Evolutionary conservation across 1,140 invertebrate genomes (phyloP), one percentile per base, ranked within the genome.

Genomic region (Brachionus rotundiformis): DNA sequence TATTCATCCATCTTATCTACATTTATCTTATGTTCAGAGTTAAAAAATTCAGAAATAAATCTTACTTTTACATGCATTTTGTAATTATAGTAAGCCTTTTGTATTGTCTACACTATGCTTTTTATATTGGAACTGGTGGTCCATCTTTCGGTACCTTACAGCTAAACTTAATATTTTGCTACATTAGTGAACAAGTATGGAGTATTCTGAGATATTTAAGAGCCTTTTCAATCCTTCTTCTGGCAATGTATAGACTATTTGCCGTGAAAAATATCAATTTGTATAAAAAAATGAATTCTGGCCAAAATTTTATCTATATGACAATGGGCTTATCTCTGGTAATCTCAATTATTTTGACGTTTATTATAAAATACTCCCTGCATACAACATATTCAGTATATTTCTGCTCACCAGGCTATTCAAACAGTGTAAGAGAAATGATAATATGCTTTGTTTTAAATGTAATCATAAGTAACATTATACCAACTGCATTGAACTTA

Each of bases 1-100:
- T 73, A 2, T 11, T 73, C 8, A 19, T 73, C 13, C 68, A 73
- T 25, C 7, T 73, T 1, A 41, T 73, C 0, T 73, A 73, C 19
- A 44, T 73, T 25, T 41, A 44, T 44, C 27, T 73, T 7, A 73
- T 73, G 68, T 73, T 73, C 23, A 25, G 25, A 73, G 39, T 73
- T 25, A 73, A 73, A 73, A 73, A 73, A 25, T 73, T 73, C 41
- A 39, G 39, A 41, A 73, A 44, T 44, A 39, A 11, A 19, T 44
- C 68, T 7, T 73, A 73, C 23, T 73, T 79, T 63, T 79, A 79
- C 47, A 54, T 79, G 47, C 76, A 79, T 19, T 23, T 59, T 79
- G 76, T 79, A 16, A 54, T 59, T 19, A 59, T 79, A 19, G 11
- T 79, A 4, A 79, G 59, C 27, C 54, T 79, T 23, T 19, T 79